Percentiles rank a stretch among this genome's conserved stretches.
These are phyloP conservation scores for Ichneumoninae sp. DNA, from an alignment of 2,888 invertebrate species.

Conservation along the genomic window DNA sequence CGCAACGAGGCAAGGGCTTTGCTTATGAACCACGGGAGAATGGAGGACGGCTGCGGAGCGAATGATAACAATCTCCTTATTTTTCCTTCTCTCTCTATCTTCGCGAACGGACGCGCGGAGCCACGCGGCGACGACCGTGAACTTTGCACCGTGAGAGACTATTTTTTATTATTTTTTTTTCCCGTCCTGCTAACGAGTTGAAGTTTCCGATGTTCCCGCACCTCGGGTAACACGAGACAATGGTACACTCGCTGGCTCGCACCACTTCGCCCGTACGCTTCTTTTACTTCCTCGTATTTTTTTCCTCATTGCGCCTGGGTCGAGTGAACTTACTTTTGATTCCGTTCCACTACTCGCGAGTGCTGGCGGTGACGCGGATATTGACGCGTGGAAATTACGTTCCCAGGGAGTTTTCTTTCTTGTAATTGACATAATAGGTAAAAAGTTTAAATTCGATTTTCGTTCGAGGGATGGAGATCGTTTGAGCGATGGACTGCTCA, in stretches of 20 bases:
- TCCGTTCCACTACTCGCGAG: background rate
- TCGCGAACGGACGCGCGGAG: constrained; percentile 48
- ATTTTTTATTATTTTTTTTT: constrained; percentile 69
- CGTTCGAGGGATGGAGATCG: background rate
- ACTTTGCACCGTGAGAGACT: constrained; percentile 81
- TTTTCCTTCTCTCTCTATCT: constrained; percentile 24
- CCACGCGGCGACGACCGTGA: constrained; percentile 75
- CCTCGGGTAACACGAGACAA: constrained; percentile 46
- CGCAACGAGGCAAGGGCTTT: constrained; percentile 70
- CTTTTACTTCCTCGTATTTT: constrained; percentile 1
- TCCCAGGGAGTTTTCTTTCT: background rate
- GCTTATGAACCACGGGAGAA: constrained; percentile 32
- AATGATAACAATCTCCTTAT: constrained; percentile 61
- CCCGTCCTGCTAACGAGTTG: constrained; percentile 43
- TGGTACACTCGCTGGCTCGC: constrained; percentile 42
- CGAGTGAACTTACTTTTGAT: constrained; percentile 2
- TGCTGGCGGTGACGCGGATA: background rate
- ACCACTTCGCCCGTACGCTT: constrained; percentile 10
- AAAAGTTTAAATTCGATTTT: background rate
- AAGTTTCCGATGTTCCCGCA: constrained; percentile 24
- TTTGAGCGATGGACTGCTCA: too few species aligned
- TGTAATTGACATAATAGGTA: background rate
- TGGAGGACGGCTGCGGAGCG: constrained; percentile 47
- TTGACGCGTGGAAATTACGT: background rate
- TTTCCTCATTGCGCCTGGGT: background rate